Evolutionary conservation across 2,797 vertebrate genomes (phyloP).

Genomic region (Heteromormyrus szaboi): DNA sequence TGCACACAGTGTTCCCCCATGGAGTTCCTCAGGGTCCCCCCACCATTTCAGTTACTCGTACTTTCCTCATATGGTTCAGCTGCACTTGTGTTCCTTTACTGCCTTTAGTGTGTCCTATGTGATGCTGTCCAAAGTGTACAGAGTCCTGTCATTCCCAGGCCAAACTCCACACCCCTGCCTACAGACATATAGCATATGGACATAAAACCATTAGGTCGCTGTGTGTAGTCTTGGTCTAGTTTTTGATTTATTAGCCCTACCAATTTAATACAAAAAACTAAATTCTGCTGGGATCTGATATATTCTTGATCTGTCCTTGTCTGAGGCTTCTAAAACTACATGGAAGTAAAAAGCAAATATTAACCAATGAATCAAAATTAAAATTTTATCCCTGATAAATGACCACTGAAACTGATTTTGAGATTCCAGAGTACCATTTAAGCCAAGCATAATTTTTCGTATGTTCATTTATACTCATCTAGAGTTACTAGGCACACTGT

Average conservation of each 20-base stretch:
- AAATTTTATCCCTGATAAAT: constrained; percentile 22
- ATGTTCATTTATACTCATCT: not conserved
- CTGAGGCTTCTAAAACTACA: constrained; percentile 21
- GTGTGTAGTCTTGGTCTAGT: not conserved
- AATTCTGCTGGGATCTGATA: constrained; percentile 27
- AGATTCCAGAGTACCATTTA: not conserved
- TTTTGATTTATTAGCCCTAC: constrained; percentile 32
- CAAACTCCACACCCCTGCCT: not conserved
- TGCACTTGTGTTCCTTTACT: not conserved
- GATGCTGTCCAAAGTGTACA: not conserved
- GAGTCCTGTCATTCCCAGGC: not conserved
- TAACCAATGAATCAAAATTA: constrained; percentile 16
- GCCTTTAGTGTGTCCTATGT: not conserved
- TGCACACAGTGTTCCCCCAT: not conserved
- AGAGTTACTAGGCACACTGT: not conserved
- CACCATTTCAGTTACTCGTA: not conserved
- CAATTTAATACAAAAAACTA: constrained; percentile 31
- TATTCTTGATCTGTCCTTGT: constrained; percentile 19
- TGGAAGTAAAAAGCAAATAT: constrained; percentile 21
- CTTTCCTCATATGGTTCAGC: not conserved
- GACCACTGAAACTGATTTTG: not conserved
- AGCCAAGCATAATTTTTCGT: not conserved
- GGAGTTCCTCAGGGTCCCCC: not conserved
- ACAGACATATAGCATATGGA: not conserved
- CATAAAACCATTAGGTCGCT: not conserved